Evolutionary conservation across 2,888 invertebrate species (phyloP), one percentile per base, ranked within the genome.

Genomic region (Chaitophorus viminalis): DNA sequence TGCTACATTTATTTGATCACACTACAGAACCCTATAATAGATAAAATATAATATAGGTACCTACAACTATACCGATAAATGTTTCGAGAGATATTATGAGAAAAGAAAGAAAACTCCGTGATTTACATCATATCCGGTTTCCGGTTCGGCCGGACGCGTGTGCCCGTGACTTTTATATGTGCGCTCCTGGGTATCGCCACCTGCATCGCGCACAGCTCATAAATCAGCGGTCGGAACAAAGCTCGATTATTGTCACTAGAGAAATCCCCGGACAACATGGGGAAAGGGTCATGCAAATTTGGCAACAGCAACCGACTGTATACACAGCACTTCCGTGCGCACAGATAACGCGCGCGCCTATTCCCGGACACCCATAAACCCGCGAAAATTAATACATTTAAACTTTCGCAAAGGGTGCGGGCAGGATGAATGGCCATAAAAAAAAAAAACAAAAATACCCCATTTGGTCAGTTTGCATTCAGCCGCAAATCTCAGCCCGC

Each of bases 371-470:
- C 83, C 36, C 75, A 60, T 79, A 87, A 86, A 74, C 74, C 87
- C 81, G 74, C 46, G 87, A 87, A 81, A 87, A 87, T 87, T 87
- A 81, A 87, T 81, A 81, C 87, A 81, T 81, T 87, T 81, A 75
- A 81, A 87, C 87, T 74, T 75, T 39, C 18, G 25, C n/a, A 0
- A 68, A 72, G 72, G 79, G 78, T 36, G 46, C 46, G 21, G n/a
- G 4, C 21, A 39, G 76, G 60, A 72, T 18, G 60, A 36, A 39
- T 39, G 18, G n/a, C 46, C 65, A 46, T 74, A 81, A 46, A 79
- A 79, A 79, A 79, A 68, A 65, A 46, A 33, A 85, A 78, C 54
- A 86, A 54, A 72, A 86, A 86, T 54, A 31, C 72, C 79, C 86
- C 68, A 77, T 79, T 86, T n/a, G 86, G 86, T 86, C 86, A 86